Conservation (phyloP, 2,113 vertebrate genomes). For the Periophthalmodon schlosseri region DNA sequence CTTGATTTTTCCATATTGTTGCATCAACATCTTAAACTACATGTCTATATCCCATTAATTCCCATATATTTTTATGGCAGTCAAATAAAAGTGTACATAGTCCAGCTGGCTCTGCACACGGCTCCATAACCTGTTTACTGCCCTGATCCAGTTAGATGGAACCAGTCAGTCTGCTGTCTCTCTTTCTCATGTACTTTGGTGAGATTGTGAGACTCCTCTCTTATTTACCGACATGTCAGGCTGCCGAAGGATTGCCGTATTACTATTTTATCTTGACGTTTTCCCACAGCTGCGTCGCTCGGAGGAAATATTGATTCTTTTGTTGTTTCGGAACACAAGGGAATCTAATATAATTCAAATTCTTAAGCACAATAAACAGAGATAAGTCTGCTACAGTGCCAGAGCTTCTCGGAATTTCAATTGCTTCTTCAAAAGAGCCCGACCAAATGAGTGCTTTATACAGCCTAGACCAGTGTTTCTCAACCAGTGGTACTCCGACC, state of each 20-base stretch:
- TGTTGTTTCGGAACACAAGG: conserved; percentile 1
- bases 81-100: neutral
- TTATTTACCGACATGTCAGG: conserved; percentile 21
- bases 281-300: conserved; percentile 26
- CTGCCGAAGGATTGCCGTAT: conserved; percentile 16
- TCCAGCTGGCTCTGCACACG: conserved; percentile 5
- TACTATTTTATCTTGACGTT: conserved; percentile 10
- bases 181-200: conserved; percentile 9
- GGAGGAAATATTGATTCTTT: neutral
- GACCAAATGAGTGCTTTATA: neutral
- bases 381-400: neutral
- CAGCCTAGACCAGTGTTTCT: neutral
- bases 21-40: neutral
- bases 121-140: conserved; percentile 16
- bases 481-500: neutral
- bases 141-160: conserved; percentile 13
- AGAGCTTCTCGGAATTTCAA: neutral
- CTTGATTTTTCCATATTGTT: too few species aligned
- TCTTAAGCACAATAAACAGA: neutral
- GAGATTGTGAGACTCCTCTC: neutral
- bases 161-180: conserved; percentile 6
- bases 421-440: neutral
- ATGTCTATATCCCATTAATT: neutral
- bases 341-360: conserved; percentile 25
- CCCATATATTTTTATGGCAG: conserved; percentile 9